Percentiles rank a stretch among this genome's conserved stretches.
phyloP scores from a whole-genome alignment of 2,888 invertebrate genomes.

The Danaus chrysippus region DNA sequence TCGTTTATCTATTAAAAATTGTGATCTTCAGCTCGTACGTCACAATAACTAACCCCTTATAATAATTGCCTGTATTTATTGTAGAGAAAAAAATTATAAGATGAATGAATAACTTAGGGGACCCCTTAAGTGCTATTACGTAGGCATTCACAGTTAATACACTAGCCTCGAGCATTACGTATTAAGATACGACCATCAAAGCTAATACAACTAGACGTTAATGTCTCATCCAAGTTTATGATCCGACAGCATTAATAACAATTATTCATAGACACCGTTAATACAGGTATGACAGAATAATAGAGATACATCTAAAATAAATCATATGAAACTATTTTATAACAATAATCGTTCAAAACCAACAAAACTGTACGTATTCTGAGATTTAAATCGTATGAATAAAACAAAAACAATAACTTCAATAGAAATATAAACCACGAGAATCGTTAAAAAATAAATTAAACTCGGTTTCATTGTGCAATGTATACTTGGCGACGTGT shows the following conservation, averaged over 20 bases:
- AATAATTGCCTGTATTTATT: neutral
- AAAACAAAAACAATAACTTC: conserved; percentile 41
- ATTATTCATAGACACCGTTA: conserved; percentile 57
- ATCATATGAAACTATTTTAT: neutral
- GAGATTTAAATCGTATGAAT: conserved; percentile 1
- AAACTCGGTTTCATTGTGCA: conserved; percentile 57
- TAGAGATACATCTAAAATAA: conserved; percentile 19
- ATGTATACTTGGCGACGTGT: conserved; percentile 64
- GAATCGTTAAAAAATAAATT: conserved; percentile 51
- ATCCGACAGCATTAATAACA: conserved; percentile 52
- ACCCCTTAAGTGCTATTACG: conserved; percentile 10
- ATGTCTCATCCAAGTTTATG: conserved; percentile 51
- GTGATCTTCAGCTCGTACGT: too few species aligned
- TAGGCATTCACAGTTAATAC: conserved; percentile 23
- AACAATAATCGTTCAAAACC: too few species aligned
- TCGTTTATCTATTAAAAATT: too few species aligned
- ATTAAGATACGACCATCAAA: conserved; percentile 45
- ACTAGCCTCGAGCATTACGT: conserved; percentile 28
- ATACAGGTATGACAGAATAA: conserved; percentile 51
- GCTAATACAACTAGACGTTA: conserved; percentile 56
- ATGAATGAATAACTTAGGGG: neutral
- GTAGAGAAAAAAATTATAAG: neutral
- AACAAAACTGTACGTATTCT: neutral
- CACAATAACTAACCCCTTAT: too few species aligned
- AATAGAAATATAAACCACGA: conserved; percentile 43